Percentiles rank a stretch among this genome's conserved stretches.
These are phyloP conservation scores for Sylvilagus bachmani DNA, from an alignment of 2,113 vertebrate genomes.

Conservation along the genomic window DNA sequence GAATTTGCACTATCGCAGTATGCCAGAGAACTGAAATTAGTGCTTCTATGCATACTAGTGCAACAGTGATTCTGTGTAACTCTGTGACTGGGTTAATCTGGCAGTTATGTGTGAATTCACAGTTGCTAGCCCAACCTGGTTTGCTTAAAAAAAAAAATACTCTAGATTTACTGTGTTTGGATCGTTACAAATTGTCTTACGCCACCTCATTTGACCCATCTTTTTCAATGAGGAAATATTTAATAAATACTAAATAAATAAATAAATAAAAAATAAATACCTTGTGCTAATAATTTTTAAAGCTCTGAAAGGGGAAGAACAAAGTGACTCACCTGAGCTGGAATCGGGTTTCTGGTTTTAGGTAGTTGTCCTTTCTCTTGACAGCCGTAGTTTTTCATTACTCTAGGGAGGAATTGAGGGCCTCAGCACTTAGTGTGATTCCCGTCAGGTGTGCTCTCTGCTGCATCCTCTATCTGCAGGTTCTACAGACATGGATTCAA, in stretches of 20 bases:
- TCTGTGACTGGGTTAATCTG: constrained; percentile 13
- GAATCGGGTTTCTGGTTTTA: background rate
- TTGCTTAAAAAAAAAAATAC: background rate
- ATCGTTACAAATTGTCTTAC: background rate
- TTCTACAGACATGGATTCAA: background rate
- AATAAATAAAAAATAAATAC: too few relatives aligned
- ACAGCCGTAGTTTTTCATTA: background rate
- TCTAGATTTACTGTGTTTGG: background rate
- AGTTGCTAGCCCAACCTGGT: background rate
- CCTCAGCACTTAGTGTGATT: background rate
- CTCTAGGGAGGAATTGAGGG: background rate
- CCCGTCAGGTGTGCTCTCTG: background rate
- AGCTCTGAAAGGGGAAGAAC: background rate
- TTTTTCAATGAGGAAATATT: constrained; percentile 36
- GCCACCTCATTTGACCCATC: background rate
- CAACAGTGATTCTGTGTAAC: constrained; percentile 10
- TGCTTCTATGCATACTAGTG: background rate
- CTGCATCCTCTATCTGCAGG: background rate
- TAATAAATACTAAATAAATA: too few relatives aligned
- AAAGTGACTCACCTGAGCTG: background rate
- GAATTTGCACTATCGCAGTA: background rate
- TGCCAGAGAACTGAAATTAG: constrained; percentile 27
- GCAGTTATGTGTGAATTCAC: background rate
- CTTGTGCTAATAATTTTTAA: constrained; percentile 26
- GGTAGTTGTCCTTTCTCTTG: constrained; percentile 16